Percentiles rank a stretch among this genome's conserved stretches.
Conservation (phyloP, 2,113 vertebrate genomes). For the Acrocephalus arundinaceus region DNA sequence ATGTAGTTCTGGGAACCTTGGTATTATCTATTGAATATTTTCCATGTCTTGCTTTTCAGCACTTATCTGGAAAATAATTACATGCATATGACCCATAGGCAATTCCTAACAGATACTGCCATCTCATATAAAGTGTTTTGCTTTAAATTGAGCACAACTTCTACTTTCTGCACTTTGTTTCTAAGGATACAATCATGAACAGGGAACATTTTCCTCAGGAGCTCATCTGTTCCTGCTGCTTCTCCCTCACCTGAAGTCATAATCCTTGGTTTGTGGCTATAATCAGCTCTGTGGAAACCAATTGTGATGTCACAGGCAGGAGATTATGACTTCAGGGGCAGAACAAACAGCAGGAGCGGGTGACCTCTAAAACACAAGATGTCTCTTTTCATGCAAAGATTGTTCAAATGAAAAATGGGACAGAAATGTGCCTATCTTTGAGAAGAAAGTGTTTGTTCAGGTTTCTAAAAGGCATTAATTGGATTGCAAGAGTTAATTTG, state of each 20-base stretch:
- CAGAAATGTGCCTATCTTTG: not conserved
- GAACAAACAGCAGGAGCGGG: constrained; percentile 22
- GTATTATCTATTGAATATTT: constrained; percentile 38
- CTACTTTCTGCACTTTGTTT: constrained; percentile 12
- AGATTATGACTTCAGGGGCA: constrained; percentile 67
- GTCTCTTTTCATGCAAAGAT: not conserved
- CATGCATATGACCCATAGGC: not conserved
- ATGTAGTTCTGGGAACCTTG: not conserved
- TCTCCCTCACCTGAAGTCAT: constrained; percentile 70
- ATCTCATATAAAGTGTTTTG: not conserved
- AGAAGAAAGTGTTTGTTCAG: not conserved
- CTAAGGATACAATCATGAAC: constrained; percentile 27
- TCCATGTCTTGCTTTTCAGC: not conserved
- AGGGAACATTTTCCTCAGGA: constrained; percentile 22
- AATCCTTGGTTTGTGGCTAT: constrained; percentile 64
- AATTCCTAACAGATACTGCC: not conserved
- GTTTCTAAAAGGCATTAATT: not conserved
- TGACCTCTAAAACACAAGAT: constrained; percentile 45
- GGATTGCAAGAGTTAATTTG: not conserved
- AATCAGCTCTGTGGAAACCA: constrained; percentile 73
- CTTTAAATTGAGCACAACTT: not conserved
- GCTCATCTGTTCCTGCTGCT: constrained; percentile 62
- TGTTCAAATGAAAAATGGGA: not conserved
- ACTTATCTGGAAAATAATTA: constrained; percentile 47
- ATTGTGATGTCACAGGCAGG: constrained; percentile 72